These are phyloP conservation scores for Ictidomys tridecemlineatus DNA, from an alignment of 2,113 vertebrate species.

Conservation along the genomic window DNA sequence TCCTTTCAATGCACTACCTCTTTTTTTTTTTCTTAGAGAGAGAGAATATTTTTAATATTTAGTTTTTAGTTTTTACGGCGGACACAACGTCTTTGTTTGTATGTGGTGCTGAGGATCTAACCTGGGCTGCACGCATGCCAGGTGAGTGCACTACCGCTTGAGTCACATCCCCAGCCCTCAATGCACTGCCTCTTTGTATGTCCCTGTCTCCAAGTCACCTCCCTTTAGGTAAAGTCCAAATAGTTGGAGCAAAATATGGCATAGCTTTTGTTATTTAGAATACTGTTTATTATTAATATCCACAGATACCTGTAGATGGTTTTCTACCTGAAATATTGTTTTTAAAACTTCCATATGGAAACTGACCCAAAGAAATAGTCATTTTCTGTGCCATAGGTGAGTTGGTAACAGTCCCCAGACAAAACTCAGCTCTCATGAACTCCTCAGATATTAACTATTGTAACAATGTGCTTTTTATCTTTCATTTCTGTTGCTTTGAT, in stretches of 20 bases:
- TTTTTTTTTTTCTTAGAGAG: too few species aligned
- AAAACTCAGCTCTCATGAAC: background rate
- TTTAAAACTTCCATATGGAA: background rate
- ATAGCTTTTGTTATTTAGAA: background rate
- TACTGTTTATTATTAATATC: background rate
- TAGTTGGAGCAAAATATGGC: background rate
- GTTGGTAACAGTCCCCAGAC: background rate
- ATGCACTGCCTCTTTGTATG: accelerated
- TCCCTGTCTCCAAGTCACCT: background rate
- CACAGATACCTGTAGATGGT: background rate
- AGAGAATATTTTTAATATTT: too few species aligned
- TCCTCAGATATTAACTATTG: background rate
- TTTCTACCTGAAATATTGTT: background rate
- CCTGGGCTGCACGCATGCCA: too few species aligned
- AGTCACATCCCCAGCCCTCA: background rate
- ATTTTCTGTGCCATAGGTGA: background rate
- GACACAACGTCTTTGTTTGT: too few species aligned
- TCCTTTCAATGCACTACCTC: background rate
- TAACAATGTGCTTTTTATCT: background rate
- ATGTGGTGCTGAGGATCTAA: too few species aligned
- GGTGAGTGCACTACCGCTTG: too few species aligned
- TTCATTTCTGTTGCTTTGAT: background rate
- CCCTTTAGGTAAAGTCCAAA: background rate
- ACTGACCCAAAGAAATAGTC: background rate
- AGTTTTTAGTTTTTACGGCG: too few species aligned